These are phyloP conservation scores for Eupleurogrammus muticus DNA, from an alignment of 2,797 vertebrate species.

Conservation along the genomic window DNA sequence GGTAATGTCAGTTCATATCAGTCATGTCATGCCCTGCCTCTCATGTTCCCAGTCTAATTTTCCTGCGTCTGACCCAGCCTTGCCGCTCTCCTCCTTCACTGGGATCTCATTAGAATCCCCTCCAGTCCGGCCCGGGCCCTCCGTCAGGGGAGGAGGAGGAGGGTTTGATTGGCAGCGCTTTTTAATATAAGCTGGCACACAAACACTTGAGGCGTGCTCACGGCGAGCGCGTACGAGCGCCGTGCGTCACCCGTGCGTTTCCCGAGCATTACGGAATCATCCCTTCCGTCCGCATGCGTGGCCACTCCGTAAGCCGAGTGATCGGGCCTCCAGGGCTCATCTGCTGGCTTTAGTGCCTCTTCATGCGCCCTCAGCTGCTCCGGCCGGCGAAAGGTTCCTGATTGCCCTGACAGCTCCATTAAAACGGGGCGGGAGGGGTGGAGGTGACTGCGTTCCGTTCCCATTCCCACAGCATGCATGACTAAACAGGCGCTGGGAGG, in stretches of 20 bases:
- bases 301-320: slow-evolving; percentile 57
- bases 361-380: slow-evolving; percentile 60
- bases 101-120: slow-evolving; percentile 64
- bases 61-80: slow-evolving; percentile 56
- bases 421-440: slow-evolving; percentile 55
- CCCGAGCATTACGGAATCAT: background rate
- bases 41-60: slow-evolving; percentile 61
- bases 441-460: slow-evolving; percentile 77
- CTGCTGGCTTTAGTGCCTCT: slow-evolving; percentile 68
- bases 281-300: slow-evolving; percentile 36
- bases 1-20: slow-evolving; percentile 62
- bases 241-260: too few relatives aligned
- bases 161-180: slow-evolving; percentile 34
- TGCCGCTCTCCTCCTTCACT: slow-evolving; percentile 27
- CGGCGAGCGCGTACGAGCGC: background rate
- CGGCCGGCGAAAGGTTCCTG: slow-evolving; percentile 59
- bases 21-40: slow-evolving; percentile 49
- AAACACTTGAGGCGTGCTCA: background rate
- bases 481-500: slow-evolving; percentile 75
- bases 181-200: slow-evolving; percentile 4
- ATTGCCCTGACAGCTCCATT: slow-evolving; percentile 84
- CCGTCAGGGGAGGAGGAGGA: slow-evolving; percentile 25
- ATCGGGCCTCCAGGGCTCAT: slow-evolving; percentile 69
- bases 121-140: slow-evolving; percentile 29
- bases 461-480: slow-evolving; percentile 72